phyloP scores from a whole-genome alignment of 2,888 invertebrate genomes.

The Zeuzera pyrina region DNA sequence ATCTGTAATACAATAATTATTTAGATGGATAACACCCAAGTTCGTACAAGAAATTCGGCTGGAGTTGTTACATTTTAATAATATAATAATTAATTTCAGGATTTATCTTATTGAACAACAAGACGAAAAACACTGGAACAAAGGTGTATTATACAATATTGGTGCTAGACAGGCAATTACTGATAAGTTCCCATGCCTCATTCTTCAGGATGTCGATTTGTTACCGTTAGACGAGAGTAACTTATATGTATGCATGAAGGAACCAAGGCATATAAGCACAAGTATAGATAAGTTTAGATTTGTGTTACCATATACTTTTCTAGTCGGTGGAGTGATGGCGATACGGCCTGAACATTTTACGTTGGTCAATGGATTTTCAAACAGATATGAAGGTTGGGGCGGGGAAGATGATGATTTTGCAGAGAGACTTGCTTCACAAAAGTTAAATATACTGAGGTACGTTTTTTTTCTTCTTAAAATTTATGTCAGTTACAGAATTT shows the following conservation, averaged over 20 bases:
- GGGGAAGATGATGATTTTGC: constrained; percentile 63
- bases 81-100: constrained; percentile 37
- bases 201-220: constrained; percentile 93
- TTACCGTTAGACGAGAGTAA: constrained; percentile 86
- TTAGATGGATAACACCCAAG: too few relatives aligned
- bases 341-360: constrained; percentile 41
- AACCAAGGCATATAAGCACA: constrained; percentile 91
- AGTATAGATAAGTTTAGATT: constrained; percentile 83
- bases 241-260: constrained; percentile 84
- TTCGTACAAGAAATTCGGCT: too few relatives aligned
- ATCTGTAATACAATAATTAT: too few relatives aligned
- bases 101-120: constrained; percentile 90
- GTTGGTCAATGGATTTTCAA: constrained; percentile 50
- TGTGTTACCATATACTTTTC: constrained; percentile 28
- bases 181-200: constrained; percentile 83
- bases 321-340: constrained; percentile 56
- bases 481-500: too few relatives aligned
- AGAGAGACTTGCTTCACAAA: constrained; percentile 27
- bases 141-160: constrained; percentile 89
- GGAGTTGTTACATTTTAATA: too few relatives aligned
- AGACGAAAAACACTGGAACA: constrained; percentile 85
- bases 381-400: constrained; percentile 55
- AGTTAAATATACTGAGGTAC: constrained; percentile 40
- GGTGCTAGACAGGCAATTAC: constrained; percentile 84
- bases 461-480: background rate